Evolutionary conservation across 1,140 invertebrate species (phyloP).

Genomic region (Ceratina australensis): DNA sequence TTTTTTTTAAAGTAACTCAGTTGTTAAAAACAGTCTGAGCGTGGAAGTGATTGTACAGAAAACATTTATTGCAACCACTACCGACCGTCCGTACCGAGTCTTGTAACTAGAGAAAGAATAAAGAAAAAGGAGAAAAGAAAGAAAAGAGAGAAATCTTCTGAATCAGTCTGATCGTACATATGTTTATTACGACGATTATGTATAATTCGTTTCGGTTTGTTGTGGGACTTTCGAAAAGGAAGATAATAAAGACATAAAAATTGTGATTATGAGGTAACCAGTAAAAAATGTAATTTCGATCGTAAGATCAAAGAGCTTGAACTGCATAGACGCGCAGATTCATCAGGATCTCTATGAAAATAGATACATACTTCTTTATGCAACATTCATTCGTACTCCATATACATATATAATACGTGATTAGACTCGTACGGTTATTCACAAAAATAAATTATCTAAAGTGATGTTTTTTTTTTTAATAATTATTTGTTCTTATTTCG

Average conservation of each 20-base stretch:
- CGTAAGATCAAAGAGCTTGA: slow-evolving; percentile 14
- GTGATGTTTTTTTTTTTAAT: slow-evolving; percentile 7
- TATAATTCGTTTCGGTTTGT: background rate
- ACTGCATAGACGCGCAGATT: slow-evolving; percentile 5
- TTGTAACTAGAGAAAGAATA: too few species aligned
- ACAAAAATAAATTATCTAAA: slow-evolving; percentile 33
- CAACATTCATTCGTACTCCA: slow-evolving; percentile 9
- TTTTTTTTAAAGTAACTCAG: slow-evolving; percentile 10
- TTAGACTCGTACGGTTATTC: slow-evolving; percentile 22
- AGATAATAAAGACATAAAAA: slow-evolving; percentile 20
- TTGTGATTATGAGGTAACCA: slow-evolving; percentile 18
- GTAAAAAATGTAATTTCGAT: slow-evolving; percentile 15
- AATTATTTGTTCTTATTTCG: slow-evolving; percentile 15
- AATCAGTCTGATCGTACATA: background rate
- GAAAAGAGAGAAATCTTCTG: background rate
- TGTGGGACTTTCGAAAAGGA: background rate
- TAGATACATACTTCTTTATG: slow-evolving; percentile 43
- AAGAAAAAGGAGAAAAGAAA: too few species aligned
- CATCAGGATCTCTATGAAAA: slow-evolving; percentile 44
- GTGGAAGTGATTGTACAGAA: background rate
- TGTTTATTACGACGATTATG: too few species aligned
- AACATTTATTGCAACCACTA: background rate
- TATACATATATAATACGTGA: slow-evolving; percentile 21
- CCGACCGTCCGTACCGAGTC: too few species aligned
- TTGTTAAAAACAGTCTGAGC: too few species aligned